phyloP scores from a whole-genome alignment of 2,113 vertebrate species.

The Enhydra lutris region DNA sequence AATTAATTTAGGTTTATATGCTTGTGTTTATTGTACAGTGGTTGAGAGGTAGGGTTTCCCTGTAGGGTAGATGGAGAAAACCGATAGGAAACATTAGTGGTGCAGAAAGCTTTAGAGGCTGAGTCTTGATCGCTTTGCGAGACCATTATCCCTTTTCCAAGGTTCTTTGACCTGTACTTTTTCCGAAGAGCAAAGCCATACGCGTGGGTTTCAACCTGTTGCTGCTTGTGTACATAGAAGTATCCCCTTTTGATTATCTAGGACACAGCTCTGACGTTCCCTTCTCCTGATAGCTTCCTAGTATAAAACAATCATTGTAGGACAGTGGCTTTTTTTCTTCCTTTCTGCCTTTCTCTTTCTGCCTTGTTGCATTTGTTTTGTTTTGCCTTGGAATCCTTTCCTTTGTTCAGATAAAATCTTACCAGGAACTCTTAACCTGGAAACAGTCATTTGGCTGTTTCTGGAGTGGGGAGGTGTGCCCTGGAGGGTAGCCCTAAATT shows the following conservation, averaged over 20 bases:
- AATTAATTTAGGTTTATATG: constrained; percentile 25
- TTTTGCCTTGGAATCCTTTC: neutral
- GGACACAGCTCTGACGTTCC: neutral
- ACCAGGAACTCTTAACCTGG: neutral
- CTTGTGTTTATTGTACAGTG: constrained; percentile 29
- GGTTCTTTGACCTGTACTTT: neutral
- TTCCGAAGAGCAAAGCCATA: neutral
- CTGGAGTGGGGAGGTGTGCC: neutral
- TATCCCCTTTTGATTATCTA: neutral
- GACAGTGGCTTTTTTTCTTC: neutral
- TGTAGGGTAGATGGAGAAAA: constrained; percentile 8
- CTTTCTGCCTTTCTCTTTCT: neutral
- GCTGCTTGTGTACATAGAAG: neutral
- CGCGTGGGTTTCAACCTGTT: neutral
- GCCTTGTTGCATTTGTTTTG: neutral
- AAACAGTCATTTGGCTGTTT: neutral
- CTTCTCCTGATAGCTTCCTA: neutral
- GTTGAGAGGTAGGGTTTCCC: constrained; percentile 9
- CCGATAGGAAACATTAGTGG: neutral
- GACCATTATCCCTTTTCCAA: neutral
- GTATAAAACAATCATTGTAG: neutral
- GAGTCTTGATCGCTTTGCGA: neutral
- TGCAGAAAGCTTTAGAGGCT: neutral
- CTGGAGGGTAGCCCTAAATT: neutral
- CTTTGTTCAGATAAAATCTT: neutral